Evolutionary conservation across 2,888 invertebrate genomes (phyloP).

Genomic region (Plagiodera versicolora): DNA sequence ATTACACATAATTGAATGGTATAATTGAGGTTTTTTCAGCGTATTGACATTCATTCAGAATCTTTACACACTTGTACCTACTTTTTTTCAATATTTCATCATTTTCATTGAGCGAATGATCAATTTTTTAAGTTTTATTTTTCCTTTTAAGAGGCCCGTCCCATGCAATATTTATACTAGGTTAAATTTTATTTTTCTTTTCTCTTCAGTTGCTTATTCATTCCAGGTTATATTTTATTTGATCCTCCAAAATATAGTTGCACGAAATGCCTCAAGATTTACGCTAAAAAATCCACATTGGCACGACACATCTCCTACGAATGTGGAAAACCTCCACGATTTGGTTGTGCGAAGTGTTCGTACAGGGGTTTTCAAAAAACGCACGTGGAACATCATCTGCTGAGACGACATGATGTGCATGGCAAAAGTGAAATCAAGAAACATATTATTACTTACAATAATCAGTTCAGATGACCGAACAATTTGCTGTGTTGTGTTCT

Average conservation of each 20-base stretch:
- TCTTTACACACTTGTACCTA: no score
- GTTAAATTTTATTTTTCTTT: no score
- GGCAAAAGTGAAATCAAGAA: constrained; percentile 37
- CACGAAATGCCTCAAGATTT: constrained; percentile 37
- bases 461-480: constrained; percentile 6
- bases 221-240: constrained; percentile 35
- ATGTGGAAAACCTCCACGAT: constrained; percentile 46
- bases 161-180: no score
- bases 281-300: constrained; percentile 40
- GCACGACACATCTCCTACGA: constrained; percentile 46
- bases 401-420: constrained; percentile 44
- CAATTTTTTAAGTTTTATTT: no score
- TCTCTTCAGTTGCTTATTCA: not conserved
- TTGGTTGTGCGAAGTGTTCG: constrained; percentile 44
- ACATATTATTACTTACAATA: constrained; percentile 32
- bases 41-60: no score
- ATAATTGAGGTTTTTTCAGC: no score
- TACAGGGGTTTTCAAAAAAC: constrained; percentile 46
- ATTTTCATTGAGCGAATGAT: no score
- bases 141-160: no score
- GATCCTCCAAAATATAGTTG: constrained; percentile 36
- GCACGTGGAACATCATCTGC: constrained; percentile 45
- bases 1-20: no score
- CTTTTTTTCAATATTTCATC: no score
- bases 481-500: not conserved